phyloP scores from a whole-genome alignment of 2,113 vertebrate genomes.

The Coreoperca whiteheadi region DNA sequence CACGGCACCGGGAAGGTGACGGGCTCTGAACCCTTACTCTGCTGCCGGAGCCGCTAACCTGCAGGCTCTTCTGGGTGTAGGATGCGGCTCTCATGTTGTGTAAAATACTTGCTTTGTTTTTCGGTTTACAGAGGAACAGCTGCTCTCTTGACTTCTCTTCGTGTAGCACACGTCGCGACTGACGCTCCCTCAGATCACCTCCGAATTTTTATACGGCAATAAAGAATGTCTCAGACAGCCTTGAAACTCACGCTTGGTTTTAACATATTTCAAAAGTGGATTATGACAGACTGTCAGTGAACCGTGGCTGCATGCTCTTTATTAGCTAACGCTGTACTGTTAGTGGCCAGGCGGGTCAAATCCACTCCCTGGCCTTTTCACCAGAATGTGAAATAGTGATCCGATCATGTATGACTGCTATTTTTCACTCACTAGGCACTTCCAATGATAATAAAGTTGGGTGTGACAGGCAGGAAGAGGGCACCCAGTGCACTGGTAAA shows the following conservation, averaged over 20 bases:
- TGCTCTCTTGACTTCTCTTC: constrained; percentile 33
- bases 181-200: constrained; percentile 41
- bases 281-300: constrained; percentile 73
- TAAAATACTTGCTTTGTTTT: constrained; percentile 12
- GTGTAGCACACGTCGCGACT: constrained; percentile 34
- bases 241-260: constrained; percentile 76
- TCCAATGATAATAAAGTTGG: constrained; percentile 43
- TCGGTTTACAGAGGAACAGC: constrained; percentile 32
- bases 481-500: constrained; percentile 56
- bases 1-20: constrained; percentile 80
- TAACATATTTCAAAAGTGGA: constrained; percentile 83
- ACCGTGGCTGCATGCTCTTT: constrained; percentile 62
- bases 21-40: constrained; percentile 82
- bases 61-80: constrained; percentile 84
- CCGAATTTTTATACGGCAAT: constrained; percentile 77
- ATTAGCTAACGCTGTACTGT: constrained; percentile 80
- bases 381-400: constrained; percentile 80
- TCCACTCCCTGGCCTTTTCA: constrained; percentile 70
- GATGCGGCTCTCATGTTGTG: constrained; percentile 84
- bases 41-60: constrained; percentile 79
- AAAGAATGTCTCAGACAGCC: constrained; percentile 80
- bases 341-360: constrained; percentile 54
- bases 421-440: constrained; percentile 69
- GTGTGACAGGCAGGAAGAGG: constrained; percentile 53
- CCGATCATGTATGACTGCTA: constrained; percentile 56